phyloP scores from a whole-genome alignment of 2,113 vertebrate species.

The Carassius auratus region DNA sequence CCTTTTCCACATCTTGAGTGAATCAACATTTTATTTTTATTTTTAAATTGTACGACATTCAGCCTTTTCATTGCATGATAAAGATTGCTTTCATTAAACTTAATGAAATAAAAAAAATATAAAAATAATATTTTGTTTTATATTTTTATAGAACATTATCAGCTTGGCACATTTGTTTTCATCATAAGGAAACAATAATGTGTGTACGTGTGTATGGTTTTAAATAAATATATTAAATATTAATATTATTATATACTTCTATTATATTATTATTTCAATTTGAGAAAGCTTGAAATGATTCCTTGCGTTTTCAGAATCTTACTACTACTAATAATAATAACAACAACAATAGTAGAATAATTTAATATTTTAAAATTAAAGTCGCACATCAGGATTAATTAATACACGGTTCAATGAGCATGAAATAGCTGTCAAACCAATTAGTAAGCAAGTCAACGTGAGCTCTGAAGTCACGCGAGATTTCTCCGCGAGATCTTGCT shows the following conservation, averaged over 20 bases:
- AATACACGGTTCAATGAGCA: not conserved
- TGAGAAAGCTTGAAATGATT: no score
- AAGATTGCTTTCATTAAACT: not conserved
- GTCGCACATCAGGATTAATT: not conserved
- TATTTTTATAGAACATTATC: no score
- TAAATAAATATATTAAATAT: no score
- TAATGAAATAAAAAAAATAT: no score
- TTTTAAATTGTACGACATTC: not conserved
- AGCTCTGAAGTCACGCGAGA: constrained; percentile 67
- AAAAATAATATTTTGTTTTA: no score
- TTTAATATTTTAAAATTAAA: not conserved
- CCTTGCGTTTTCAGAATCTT: no score
- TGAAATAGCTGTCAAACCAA: not conserved
- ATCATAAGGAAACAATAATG: no score
- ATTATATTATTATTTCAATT: no score
- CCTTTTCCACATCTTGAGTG: not conserved
- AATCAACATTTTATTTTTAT: not conserved
- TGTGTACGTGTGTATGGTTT: no score
- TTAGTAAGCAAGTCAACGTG: not conserved
- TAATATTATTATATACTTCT: no score
- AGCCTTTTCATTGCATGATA: not conserved
- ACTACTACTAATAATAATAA: no score
- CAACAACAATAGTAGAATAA: not conserved
- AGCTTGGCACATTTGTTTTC: no score
- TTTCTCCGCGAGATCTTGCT: constrained; percentile 56